Evolutionary conservation across 2,113 vertebrate species (phyloP), one percentile per base, ranked within the genome.

Genomic region (Ceuthmochares aereus): DNA sequence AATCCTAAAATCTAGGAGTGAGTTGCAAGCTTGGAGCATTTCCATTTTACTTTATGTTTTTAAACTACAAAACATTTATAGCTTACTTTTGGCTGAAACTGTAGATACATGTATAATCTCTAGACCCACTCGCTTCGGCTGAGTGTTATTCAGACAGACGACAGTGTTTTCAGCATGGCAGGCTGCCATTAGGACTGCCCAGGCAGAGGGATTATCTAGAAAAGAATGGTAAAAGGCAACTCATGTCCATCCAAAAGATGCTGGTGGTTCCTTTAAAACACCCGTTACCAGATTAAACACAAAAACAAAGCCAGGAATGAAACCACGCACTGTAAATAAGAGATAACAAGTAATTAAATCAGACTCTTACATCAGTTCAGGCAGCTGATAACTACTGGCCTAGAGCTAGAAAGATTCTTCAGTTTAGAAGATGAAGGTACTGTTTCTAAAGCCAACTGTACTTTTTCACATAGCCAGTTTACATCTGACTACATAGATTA

Each of bases 131-230:
- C 89, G 96, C 88, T 97, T 95, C 1, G 98, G 97, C 84, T 97
- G 91, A 76, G 97, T 95, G 40, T 98, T 97, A 43, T 96, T 98
- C 7, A 99, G 97, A 75, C 97, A 95, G 76, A 95, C 98, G 69
- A 98, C 60, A 3, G 98, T 98, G 91, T 99, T 98, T 95, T 99
- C 99, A 32, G 98, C 98, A 93, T 99, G 98, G 97, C 98, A 99
- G 62, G 99, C 99, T 80, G 99, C 98, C 99, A 99, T 99, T 52
- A 99, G 97, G 59, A 98, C 98, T 6, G 99, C 98, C 99, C 99
- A 99, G 29, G 98, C 97, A 82, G 98, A 98, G 78, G 99, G 98
- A 95, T 99, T 99, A 97, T 99, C 99, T 99, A 76, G 42, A 26
- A 94, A 72, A 91, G 43, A 70, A 89, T 3, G 7, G 30, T 85